Base-by-base conservation (phyloP, 2,113 vertebrate species). In the Cyanoliseus patagonus region DNA sequence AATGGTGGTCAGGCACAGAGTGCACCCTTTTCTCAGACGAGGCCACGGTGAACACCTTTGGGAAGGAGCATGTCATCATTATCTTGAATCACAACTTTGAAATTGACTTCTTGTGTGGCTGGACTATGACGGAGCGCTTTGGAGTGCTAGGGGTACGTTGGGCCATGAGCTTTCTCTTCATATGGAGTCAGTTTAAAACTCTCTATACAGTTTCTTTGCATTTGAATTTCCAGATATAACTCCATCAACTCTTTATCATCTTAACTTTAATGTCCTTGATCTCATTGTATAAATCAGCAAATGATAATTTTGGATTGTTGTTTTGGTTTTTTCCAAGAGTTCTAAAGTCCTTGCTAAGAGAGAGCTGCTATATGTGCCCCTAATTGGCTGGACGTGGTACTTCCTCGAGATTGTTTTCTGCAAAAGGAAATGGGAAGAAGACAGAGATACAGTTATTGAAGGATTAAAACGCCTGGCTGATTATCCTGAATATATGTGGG, bases 321-420 rank as follows among this genome's bases (percentile, higher is more conserved):
- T 41, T 69, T 39, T 81, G 13, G 15, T 57, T 90, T n/a, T 35
- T 72, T 59, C 25, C 41, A 92, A 99, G 99, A 99, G 99, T 97
- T 99, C 99, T 92, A 99, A 99, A 96, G 99, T 99, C 73, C 98
- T 99, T 78, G 99, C 99, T 35, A 99, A 99, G 97, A 98, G 98
- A 53, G 99, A 99, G 97, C 98, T 99, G 33, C 98, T 99, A 3
- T 99, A 98, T 8, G 99, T 99, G 64, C 99, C 99, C 91, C 98
- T 99, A 75, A 99, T 99, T 22, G 99, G 99, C 89, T 99, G 99
- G 99, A 99, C 99, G 0, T 99, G 99, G 99, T 99, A 99, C 97
- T 99, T 99, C 96, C 98, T 99, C 37, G 99, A 99, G 98, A 99
- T 99, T 2, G 99, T 99, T 25, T 99, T 99, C 98, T 99, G 99